Percentiles rank a stretch among this genome's conserved stretches.
phyloP scores from a whole-genome alignment of 2,797 vertebrate genomes.

The Sphenodon punctatus region DNA sequence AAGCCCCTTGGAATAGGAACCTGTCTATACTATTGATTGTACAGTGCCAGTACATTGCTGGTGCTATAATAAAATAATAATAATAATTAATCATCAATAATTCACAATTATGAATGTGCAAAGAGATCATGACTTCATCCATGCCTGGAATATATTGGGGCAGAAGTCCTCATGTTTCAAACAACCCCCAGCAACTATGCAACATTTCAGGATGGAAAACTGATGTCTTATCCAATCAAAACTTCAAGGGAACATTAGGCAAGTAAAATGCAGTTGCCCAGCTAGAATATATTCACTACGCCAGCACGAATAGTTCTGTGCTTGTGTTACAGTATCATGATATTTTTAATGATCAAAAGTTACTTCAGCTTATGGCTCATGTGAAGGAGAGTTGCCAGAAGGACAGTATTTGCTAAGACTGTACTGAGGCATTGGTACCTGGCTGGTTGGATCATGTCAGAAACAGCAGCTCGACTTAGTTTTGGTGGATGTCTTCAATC shows the following conservation, averaged over 20 bases:
- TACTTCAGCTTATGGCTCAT: accelerated
- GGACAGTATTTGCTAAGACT: accelerated
- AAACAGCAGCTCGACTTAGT: background rate
- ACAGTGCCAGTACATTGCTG: too few relatives aligned
- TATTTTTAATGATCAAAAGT: accelerated
- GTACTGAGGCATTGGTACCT: background rate
- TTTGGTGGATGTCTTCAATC: background rate
- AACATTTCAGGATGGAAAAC: background rate
- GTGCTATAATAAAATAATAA: too few relatives aligned
- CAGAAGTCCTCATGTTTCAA: background rate
- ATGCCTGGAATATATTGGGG: background rate
- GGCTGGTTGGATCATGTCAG: background rate
- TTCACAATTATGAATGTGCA: background rate
- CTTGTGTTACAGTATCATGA: background rate
- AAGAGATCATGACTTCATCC: accelerated
- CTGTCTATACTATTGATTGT: too few relatives aligned
- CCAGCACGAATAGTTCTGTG: background rate
- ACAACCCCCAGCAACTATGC: background rate
- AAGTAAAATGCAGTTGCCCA: background rate
- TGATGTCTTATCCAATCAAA: background rate
- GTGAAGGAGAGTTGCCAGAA: accelerated
- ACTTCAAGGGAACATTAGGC: background rate
- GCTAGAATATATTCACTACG: background rate
- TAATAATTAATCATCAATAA: too few relatives aligned
- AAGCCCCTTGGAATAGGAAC: too few relatives aligned